phyloP scores from a whole-genome alignment of 2,113 vertebrate genomes.

The Coracopsis vasa region DNA sequence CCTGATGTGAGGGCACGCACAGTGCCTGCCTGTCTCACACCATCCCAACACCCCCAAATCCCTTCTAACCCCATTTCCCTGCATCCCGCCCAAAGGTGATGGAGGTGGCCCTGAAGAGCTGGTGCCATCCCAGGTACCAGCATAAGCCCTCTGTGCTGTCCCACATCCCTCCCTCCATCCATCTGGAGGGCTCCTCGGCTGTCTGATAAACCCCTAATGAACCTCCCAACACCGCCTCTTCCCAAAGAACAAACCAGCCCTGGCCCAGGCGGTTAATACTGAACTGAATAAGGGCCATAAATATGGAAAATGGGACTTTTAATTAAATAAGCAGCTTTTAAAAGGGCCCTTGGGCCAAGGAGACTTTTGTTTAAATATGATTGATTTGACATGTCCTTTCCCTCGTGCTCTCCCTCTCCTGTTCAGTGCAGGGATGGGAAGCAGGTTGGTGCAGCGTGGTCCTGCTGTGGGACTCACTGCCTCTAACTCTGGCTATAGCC shows the following conservation, averaged over 20 bases:
- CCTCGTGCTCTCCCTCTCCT: background rate
- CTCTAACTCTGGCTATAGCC: background rate
- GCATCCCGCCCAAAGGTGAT: background rate
- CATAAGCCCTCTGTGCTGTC: accelerated
- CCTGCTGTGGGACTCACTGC: background rate
- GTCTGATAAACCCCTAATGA: slow-evolving; percentile 71
- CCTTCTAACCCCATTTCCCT: background rate
- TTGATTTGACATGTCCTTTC: slow-evolving; percentile 90
- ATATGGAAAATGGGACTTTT: slow-evolving; percentile 98
- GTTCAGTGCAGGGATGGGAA: background rate
- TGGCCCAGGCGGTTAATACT: slow-evolving; percentile 91
- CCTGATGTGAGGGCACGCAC: accelerated
- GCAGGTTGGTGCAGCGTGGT: background rate
- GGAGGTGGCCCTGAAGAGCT: no score
- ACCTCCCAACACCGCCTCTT: slow-evolving; percentile 64
- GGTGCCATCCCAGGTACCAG: accelerated
- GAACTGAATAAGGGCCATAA: slow-evolving; percentile 95
- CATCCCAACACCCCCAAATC: background rate
- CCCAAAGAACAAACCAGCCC: slow-evolving; percentile 75
- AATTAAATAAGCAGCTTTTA: slow-evolving; percentile 99
- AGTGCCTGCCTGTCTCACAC: accelerated
- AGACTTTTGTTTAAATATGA: slow-evolving; percentile 99
- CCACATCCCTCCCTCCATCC: slow-evolving; percentile 1
- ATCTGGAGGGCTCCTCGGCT: background rate
- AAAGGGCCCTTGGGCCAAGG: slow-evolving; percentile 91